Evolutionary conservation across 2,888 invertebrate species (phyloP), one percentile per base, ranked within the genome.

Genomic region (Orthosia cruda): DNA sequence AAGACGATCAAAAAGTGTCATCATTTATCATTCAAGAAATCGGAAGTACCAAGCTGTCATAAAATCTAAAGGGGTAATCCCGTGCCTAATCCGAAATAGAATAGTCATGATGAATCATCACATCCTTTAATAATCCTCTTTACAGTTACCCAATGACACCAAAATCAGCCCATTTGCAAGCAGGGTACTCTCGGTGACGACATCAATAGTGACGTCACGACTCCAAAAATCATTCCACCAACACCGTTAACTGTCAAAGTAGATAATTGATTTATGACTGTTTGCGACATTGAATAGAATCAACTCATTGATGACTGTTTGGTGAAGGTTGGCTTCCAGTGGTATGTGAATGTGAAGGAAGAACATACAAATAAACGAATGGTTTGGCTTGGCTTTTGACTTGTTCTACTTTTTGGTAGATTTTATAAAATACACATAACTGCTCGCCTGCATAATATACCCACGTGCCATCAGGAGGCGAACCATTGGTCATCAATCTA

Each of bases 241-340:
- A 61, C 72, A 74, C 87, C 77, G 86, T 87, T 83, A 85, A 64
- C 81, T 87, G 89, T 87, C 84, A 81, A 74, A 80, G 65, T 58
- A 47, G 57, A 74, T 77, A 87, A 88, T 87, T 84, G 84, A 88
- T 87, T 88, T 87, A 86, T 67, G 74, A 58, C 55, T 59, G 57
- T 71, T 84, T 77, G 81, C 73, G 80, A 84, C 86, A 88, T 86
- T 83, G 78, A 73, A 65, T 70, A 23, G 57, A 86, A 77, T 80
- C 67, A 73, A 67, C 72, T 76, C 87, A 79, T 81, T 83, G 80
- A 61, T 67, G 72, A 65, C 26, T 76, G 40, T 68, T 74, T 57
- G 54, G 4, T 84, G 68, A 76, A 85, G 85, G 81, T 71, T 85
- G 62, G 26, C 13, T 65, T 58, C 32, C 45, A 23, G 32, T 52